Evolutionary conservation across 2,113 vertebrate genomes (phyloP).

Genomic region (Pipra filicauda): DNA sequence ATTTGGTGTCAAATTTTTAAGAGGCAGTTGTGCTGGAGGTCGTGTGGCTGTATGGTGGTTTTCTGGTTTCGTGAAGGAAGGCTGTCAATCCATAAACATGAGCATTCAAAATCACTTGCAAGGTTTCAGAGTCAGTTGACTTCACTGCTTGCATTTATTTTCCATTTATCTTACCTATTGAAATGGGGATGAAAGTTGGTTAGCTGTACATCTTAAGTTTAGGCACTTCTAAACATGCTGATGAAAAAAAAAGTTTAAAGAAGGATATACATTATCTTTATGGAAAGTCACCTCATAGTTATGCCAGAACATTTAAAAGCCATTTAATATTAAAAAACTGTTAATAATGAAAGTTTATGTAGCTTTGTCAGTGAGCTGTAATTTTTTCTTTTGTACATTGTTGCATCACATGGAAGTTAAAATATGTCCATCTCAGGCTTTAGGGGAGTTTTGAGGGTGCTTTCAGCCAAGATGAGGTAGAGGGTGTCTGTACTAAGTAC

Average conservation of each 20-base stretch:
- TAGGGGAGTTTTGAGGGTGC: not conserved
- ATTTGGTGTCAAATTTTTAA: not conserved
- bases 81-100: not conserved
- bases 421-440: not conserved
- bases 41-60: not conserved
- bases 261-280: not conserved
- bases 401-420: not conserved
- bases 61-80: not conserved
- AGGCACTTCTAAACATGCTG: not conserved
- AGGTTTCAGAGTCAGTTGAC: not conserved
- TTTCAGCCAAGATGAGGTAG: not conserved
- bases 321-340: not conserved
- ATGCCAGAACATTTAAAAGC: not conserved
- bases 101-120: not conserved
- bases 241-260: not conserved
- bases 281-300: not conserved
- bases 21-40: not conserved
- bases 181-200: not conserved
- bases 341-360: not conserved
- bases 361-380: not conserved
- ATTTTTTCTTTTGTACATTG: not conserved
- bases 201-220: not conserved
- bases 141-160: not conserved
- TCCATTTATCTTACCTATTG: not conserved
- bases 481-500: not conserved